Conservation (phyloP, 1,140 invertebrate species). For the Drosophila baimaii region DNA sequence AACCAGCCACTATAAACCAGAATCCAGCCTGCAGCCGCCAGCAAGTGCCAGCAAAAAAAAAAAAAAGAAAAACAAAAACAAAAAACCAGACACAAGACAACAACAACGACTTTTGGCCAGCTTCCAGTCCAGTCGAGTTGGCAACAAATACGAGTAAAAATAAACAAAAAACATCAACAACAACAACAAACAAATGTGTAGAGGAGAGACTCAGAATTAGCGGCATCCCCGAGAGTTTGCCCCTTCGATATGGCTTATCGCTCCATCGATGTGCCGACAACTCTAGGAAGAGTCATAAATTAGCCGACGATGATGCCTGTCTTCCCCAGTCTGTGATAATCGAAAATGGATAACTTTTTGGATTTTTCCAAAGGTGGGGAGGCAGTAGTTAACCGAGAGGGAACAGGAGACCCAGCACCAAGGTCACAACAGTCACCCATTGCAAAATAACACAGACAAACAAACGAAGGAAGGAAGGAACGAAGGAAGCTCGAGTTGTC, state of each 20-base stretch:
- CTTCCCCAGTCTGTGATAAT: slow-evolving; percentile 38
- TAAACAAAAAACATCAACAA: slow-evolving; percentile 16
- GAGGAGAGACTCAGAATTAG: slow-evolving; percentile 9
- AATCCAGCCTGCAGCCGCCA: slow-evolving; percentile 68
- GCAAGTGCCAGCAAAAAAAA: slow-evolving; percentile 37
- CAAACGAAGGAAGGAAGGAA: slow-evolving; percentile 22
- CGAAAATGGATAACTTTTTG: slow-evolving; percentile 58
- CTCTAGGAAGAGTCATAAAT: slow-evolving; percentile 62
- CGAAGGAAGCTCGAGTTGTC: slow-evolving; percentile 29
- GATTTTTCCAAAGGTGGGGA: slow-evolving; percentile 11
- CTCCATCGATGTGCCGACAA: slow-evolving; percentile 47
- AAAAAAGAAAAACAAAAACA: slow-evolving; percentile 16
- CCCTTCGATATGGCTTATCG: slow-evolving; percentile 50
- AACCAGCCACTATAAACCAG: slow-evolving; percentile 62
- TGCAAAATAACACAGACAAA: not conserved
- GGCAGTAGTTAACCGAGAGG: not conserved
- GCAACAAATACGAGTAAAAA: slow-evolving; percentile 44
- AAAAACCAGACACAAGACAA: slow-evolving; percentile 44
- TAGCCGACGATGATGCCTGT: slow-evolving; percentile 48
- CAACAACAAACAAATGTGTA: not conserved
- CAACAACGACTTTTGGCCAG: slow-evolving; percentile 51
- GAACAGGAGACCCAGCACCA: slow-evolving; percentile 19
- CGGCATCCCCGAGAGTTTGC: slow-evolving; percentile 23
- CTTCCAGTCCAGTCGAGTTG: slow-evolving; percentile 41
- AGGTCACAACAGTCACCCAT: slow-evolving; percentile 11